Conservation (phyloP, 2,797 vertebrate genomes). For the Micrastur ruficollis region DNA sequence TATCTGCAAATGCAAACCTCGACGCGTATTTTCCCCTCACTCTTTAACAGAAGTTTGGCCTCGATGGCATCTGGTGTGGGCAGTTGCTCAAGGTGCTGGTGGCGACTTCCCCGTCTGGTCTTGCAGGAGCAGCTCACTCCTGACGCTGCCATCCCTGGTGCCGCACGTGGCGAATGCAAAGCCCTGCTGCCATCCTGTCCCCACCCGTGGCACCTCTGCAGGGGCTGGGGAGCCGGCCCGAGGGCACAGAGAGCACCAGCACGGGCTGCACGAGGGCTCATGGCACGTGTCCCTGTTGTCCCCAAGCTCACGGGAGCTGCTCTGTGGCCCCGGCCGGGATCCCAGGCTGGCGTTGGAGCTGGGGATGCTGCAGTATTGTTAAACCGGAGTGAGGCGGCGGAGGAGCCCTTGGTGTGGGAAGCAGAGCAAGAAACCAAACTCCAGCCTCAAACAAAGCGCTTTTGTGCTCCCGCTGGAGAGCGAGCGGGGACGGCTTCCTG, state of each 20-base stretch:
- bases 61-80: accelerated
- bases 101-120: not conserved
- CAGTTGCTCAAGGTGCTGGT: not conserved
- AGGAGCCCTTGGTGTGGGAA: not conserved
- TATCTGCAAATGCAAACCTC: not conserved
- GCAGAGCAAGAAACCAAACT: not conserved
- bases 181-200: not conserved
- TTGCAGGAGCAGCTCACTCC: not conserved
- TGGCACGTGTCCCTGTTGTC: not conserved
- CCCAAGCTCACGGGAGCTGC: not conserved
- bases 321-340: accelerated
- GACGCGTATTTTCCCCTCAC: accelerated
- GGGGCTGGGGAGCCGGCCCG: accelerated
- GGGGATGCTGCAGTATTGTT: accelerated
- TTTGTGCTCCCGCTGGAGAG: not conserved
- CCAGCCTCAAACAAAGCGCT: not conserved
- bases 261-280: accelerated
- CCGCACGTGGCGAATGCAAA: accelerated
- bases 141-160: not conserved
- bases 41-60: not conserved
- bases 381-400: accelerated
- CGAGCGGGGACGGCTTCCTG: not conserved
- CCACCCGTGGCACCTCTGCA: accelerated
- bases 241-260: accelerated
- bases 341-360: accelerated